A percentile compares a stretch with the other conserved stretches of the same genome.
These are phyloP conservation scores for Oscheius sp. DNA, from an alignment of 2,888 invertebrate genomes.

Conservation along the genomic window DNA sequence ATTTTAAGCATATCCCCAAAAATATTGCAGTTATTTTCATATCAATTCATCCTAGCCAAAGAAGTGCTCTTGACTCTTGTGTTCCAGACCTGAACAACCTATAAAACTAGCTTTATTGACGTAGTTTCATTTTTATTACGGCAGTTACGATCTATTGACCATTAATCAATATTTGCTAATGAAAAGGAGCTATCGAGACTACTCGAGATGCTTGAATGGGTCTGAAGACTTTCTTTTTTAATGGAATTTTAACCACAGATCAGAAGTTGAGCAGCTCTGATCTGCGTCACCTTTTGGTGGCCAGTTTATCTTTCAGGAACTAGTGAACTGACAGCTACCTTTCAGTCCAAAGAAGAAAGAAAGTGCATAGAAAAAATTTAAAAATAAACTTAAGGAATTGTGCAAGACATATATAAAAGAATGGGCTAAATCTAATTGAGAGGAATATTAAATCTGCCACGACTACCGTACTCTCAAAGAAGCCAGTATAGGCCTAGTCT, in stretches of 20 bases:
- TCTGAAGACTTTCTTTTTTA: background rate
- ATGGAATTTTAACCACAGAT: background rate
- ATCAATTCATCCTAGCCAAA: too few species aligned
- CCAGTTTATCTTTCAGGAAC: background rate
- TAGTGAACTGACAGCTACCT: background rate
- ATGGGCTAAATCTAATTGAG: too few species aligned
- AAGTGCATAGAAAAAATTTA: too few species aligned
- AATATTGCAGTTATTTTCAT: too few species aligned
- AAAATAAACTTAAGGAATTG: too few species aligned
- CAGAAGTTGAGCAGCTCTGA: background rate
- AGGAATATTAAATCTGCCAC: too few species aligned
- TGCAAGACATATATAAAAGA: too few species aligned
- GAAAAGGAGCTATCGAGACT: slow-evolving; percentile 7
- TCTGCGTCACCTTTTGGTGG: background rate
- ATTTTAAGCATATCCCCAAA: too few species aligned
- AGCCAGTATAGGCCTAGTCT: too few species aligned
- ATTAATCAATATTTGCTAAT: slow-evolving; percentile 19
- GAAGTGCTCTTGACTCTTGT: too few species aligned
- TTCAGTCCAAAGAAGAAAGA: too few species aligned
- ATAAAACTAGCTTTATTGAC: slow-evolving; percentile 2
- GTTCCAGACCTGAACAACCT: background rate
- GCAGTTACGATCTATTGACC: slow-evolving; percentile 4
- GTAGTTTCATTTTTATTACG: slow-evolving; percentile 18
- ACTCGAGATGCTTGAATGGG: background rate
- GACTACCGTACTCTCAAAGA: too few species aligned